Evolutionary conservation across 1,140 invertebrate species (phyloP), one percentile per base, ranked within the genome.

Genomic region (Proctacanthus coquilletti): DNA sequence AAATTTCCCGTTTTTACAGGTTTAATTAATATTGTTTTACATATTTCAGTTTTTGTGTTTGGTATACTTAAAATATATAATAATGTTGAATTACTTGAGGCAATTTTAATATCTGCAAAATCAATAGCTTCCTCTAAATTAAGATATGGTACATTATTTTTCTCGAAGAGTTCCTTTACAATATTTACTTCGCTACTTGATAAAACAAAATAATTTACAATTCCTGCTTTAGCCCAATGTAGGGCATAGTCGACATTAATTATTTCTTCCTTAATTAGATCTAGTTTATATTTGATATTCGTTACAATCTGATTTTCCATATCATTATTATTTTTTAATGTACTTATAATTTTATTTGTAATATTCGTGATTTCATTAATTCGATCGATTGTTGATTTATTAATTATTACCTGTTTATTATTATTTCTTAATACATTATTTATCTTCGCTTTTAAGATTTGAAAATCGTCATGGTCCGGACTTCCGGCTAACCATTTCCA

Each of bases 391-490:
- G 39, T 11, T 18, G 25, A 5, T 17, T 15, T 39, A 14, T 42
- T 42, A 13, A 39, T 42, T 14, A 39, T 13, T 39, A 42, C 18
- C 36, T 42, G 41, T 29, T 21, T 42, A 35, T 42, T 42, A 25
- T 43, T 43, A 29, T 42, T 41, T 36, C 36, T 33, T 19, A 41
- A 18, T 19, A 29, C 20, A 5, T 41, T 33, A 17, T 41, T 41
- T 3, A 37, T 36, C 32, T 41, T 41, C 2, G 17, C 18, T 18
- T 14, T 30, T 18, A 41, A 21, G 11, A 36, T 41, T 15, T 29
- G 19, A 15, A 25, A 23, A 31, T 41, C 40, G 17, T 37, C 25
- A 21, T 21, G 21, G 34, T 41, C 40, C 23, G 40, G 34, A 20
- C 15, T 36, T 14, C 32, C 39, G 13, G 33, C 33, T 15, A 40